These are phyloP conservation scores for Tricholaema leucomelas DNA, from an alignment of 2,113 vertebrate genomes.

Conservation along the genomic window DNA sequence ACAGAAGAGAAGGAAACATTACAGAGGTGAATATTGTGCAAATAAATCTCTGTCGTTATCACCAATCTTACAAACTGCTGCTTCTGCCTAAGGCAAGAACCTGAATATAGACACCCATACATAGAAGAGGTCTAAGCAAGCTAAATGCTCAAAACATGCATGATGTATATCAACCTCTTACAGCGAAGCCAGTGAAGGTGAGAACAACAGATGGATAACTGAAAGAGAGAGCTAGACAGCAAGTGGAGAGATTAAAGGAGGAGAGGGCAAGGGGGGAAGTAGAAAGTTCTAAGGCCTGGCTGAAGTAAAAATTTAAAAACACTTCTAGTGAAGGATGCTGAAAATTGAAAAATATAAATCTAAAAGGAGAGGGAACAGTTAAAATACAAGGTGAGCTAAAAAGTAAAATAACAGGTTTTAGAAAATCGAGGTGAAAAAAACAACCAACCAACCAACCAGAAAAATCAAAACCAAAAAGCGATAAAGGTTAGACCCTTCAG, in stretches of 20 bases:
- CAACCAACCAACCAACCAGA: neutral
- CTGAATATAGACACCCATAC: neutral
- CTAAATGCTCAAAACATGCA: neutral
- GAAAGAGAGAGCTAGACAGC: neutral
- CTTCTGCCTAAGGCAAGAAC: neutral
- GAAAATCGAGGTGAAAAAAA: too few relatives aligned
- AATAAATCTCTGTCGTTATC: constrained; percentile 30
- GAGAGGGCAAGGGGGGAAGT: neutral
- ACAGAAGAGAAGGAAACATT: constrained; percentile 12
- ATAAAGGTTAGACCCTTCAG: neutral
- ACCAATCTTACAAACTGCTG: neutral
- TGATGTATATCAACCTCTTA: neutral
- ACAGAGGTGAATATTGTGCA: neutral
- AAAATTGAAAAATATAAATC: neutral
- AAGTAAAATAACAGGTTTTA: neutral
- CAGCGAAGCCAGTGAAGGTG: neutral
- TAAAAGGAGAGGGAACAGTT: neutral
- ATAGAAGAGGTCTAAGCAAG: neutral
- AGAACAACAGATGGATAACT: neutral
- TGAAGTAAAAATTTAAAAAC: neutral
- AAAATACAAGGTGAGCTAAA: neutral
- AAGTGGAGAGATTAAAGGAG: neutral
- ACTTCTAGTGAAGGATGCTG: neutral
- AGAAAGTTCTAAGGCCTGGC: neutral
- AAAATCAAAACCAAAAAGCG: neutral